These are phyloP conservation scores for Aplochiton taeniatus DNA, from an alignment of 2,797 vertebrate species.

Conservation along the genomic window DNA sequence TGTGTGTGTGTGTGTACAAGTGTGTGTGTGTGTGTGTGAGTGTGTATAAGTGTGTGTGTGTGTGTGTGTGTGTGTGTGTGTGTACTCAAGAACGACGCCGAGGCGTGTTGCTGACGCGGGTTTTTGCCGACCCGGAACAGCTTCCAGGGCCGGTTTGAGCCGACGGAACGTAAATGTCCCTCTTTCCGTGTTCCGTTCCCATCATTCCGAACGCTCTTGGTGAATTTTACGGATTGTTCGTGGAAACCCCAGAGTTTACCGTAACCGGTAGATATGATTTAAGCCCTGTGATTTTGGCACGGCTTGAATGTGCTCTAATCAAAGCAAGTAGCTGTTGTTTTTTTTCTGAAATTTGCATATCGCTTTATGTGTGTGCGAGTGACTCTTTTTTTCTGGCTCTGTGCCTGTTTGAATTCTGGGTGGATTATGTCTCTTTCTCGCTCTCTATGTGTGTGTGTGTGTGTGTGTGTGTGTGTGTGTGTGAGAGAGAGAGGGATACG, in stretches of 20 bases:
- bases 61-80: background rate
- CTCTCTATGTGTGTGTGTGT: background rate
- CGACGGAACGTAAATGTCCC: too few relatives aligned
- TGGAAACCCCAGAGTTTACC: too few relatives aligned
- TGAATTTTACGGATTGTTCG: too few relatives aligned
- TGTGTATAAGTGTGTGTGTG: background rate
- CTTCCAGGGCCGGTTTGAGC: too few relatives aligned
- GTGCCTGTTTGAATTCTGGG: background rate
- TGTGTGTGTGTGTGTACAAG: background rate
- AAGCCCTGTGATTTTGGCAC: too few relatives aligned
- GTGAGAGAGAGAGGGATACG: slow-evolving; percentile 7
- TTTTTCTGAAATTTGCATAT: background rate
- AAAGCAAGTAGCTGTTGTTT: background rate
- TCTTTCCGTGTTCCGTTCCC: too few relatives aligned
- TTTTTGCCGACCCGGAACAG: too few relatives aligned
- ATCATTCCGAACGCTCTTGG: too few relatives aligned
- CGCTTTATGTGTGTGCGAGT: background rate
- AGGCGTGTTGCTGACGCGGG: too few relatives aligned
- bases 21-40: background rate
- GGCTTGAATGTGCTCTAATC: too few relatives aligned
- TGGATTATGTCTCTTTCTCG: background rate
- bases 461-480: slow-evolving; percentile 6
- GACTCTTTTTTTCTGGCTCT: background rate
- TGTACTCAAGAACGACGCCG: background rate
- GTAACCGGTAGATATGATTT: too few relatives aligned